Conservation (phyloP, 2,888 invertebrate species). For the Melieria picta region DNA sequence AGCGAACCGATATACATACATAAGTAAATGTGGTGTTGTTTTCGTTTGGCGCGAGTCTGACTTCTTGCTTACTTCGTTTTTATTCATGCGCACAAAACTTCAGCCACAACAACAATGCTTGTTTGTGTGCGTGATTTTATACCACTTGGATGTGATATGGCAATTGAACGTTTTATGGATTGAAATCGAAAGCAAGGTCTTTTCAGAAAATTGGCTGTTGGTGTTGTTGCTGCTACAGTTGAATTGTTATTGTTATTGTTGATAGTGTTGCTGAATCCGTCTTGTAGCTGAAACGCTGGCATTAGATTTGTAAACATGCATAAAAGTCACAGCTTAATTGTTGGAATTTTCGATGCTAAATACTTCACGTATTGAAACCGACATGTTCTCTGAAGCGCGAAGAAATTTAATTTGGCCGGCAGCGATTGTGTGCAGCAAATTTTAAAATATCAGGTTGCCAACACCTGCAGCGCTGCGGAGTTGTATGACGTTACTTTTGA, state of each 20-base stretch:
- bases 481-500: no score
- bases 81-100: no score
- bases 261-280: background rate
- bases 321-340: constrained; percentile 30
- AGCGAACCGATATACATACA: no score
- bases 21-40: no score
- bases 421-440: no score
- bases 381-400: background rate
- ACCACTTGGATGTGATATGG: constrained; percentile 19
- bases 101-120: no score
- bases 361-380: constrained; percentile 25
- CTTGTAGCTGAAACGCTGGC: background rate
- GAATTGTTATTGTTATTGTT: background rate
- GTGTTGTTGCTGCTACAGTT: constrained; percentile 10
- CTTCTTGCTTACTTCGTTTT: no score
- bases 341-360: constrained; percentile 29
- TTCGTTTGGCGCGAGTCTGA: no score
- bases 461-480: no score
- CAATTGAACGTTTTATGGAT: constrained; percentile 33
- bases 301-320: constrained; percentile 20
- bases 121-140: no score
- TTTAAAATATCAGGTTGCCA: no score
- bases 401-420: no score
- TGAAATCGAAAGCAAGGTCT: constrained; percentile 43
- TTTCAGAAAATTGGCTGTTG: constrained; percentile 19